phyloP scores from a whole-genome alignment of 2,888 invertebrate species.

The Nymphalis polychloros region DNA sequence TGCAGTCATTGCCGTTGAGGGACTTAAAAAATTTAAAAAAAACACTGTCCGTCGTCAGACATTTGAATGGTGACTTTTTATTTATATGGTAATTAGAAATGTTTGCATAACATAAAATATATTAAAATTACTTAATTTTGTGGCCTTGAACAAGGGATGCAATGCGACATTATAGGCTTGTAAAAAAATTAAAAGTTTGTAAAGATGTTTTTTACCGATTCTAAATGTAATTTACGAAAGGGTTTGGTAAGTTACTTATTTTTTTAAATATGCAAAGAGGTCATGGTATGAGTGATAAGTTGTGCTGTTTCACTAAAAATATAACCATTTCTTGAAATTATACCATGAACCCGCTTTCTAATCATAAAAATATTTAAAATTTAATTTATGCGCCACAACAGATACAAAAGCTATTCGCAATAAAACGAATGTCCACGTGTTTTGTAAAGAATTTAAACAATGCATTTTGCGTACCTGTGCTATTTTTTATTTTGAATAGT shows the following conservation, averaged over 20 bases:
- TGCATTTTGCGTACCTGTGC: constrained; percentile 27
- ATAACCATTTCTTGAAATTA: constrained; percentile 40
- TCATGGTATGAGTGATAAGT: neutral
- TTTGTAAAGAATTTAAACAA: constrained; percentile 25
- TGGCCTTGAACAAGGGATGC: constrained; percentile 19
- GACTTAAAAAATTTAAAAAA: constrained; percentile 30
- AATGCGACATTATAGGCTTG: constrained; percentile 7
- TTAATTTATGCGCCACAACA: constrained; percentile 56
- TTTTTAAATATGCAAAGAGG: neutral
- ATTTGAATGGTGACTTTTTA: constrained; percentile 39
- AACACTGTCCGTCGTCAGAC: constrained; percentile 27
- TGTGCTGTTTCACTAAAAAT: constrained; percentile 8
- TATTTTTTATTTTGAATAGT: constrained; percentile 16
- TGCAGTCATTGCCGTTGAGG: constrained; percentile 17
- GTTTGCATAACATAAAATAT: constrained; percentile 58
- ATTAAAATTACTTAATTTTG: constrained; percentile 15
- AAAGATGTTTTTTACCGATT: constrained; percentile 11
- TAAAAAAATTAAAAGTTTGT: neutral
- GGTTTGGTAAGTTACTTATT: neutral
- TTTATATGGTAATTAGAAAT: constrained; percentile 44
- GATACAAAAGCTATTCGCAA: constrained; percentile 42
- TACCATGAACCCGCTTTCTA: constrained; percentile 58
- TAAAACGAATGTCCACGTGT: constrained; percentile 36
- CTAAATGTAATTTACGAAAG: constrained; percentile 13
- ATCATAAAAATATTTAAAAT: constrained; percentile 50